These are phyloP conservation scores for Bimastos eiseni DNA, from an alignment of 2,888 invertebrate genomes.

Conservation along the genomic window DNA sequence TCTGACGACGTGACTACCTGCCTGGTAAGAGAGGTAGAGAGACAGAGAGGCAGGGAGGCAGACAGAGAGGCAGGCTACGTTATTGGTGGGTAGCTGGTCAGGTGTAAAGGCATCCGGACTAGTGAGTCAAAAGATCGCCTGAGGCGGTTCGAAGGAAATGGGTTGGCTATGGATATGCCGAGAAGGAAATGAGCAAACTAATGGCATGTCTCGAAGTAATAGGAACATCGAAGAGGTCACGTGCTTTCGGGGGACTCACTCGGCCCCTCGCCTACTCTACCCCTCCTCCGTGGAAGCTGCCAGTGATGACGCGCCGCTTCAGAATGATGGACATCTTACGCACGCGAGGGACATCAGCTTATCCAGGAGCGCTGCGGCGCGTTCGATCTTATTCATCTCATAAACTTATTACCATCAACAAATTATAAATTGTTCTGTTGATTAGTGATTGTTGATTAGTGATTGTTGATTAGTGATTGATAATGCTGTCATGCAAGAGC, in stretches of 20 bases:
- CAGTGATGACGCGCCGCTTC: background rate
- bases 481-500: too few species aligned
- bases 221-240: background rate
- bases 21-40: too few species aligned
- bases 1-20: background rate
- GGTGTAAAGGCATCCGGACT: background rate
- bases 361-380: too few species aligned
- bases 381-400: too few species aligned
- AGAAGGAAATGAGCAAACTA: background rate
- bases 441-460: too few species aligned
- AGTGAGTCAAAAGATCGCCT: background rate
- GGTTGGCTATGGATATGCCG: background rate
- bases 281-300: background rate
- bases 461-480: too few species aligned
- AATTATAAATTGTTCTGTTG: too few species aligned
- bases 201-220: background rate
- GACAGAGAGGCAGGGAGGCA: background rate
- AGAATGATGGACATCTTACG: too few species aligned
- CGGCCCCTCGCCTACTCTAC: background rate
- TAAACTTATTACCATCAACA: too few species aligned
- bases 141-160: background rate
- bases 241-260: too few species aligned
- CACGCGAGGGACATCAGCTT: too few species aligned
- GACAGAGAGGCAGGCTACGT: background rate
- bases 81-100: background rate